Evolutionary conservation across 1,140 invertebrate genomes (phyloP).

Genomic region (Meloidogyne exigua): DNA sequence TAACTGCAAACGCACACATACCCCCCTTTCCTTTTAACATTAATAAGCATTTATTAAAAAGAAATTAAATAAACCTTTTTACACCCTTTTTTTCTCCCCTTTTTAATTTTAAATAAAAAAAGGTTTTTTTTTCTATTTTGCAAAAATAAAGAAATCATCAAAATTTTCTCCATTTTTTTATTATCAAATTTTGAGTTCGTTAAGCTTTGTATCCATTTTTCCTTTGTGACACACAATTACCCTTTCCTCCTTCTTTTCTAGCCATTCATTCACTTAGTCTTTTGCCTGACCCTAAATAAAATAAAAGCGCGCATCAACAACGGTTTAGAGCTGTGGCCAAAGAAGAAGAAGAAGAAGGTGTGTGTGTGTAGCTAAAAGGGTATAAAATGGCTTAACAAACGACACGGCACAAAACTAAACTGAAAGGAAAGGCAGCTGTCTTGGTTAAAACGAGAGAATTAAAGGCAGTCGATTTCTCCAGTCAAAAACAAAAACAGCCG

Average conservation of each 20-base stretch:
- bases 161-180: neutral
- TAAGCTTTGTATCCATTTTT: neutral
- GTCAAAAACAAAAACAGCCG: constrained; percentile 1
- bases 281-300: constrained; percentile 3
- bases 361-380: neutral
- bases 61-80: too few relatives aligned
- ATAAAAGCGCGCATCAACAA: neutral
- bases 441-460: constrained; percentile 1
- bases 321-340: neutral
- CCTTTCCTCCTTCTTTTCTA: neutral
- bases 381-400: neutral
- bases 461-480: constrained; percentile 4
- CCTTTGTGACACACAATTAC: neutral
- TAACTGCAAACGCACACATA: too few relatives aligned
- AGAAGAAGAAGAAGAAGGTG: too few relatives aligned
- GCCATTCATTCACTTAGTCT: neutral
- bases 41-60: too few relatives aligned
- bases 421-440: constrained; percentile 4
- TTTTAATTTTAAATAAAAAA: too few relatives aligned
- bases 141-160: constrained; percentile 1
- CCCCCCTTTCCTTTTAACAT: too few relatives aligned
- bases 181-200: constrained; percentile 1
- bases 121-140: too few relatives aligned
- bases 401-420: neutral
- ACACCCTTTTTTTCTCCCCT: too few relatives aligned